Base-by-base conservation (phyloP, 2,888 invertebrate genomes). In the Andrena hattorfiana region DNA sequence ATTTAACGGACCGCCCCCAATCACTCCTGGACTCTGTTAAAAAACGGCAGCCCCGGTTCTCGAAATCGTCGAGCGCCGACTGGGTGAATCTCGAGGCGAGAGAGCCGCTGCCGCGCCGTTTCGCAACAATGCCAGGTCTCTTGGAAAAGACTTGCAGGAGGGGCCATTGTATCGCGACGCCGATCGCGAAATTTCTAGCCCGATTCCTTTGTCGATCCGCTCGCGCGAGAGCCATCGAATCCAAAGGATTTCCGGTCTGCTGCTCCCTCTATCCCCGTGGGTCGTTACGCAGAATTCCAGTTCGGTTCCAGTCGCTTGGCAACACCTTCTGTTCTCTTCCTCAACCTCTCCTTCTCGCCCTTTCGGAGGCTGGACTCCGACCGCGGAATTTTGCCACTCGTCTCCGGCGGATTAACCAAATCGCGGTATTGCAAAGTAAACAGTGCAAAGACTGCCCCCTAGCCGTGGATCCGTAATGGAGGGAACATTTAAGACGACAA, bases 231-330 rank as follows among this genome's bases (percentile, higher is more conserved):
- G 84, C 69, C 77, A 88, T 88, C 88, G 88, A 88, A 87, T 86
- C 77, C 80, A 75, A 88, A 86, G 87, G 86, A 88, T 87, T 87
- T 87, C 87, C 87, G 88, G 87, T 87, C 88, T 76, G 88, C 68
- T 86, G 87, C 54, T 80, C 75, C 76, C 23, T 82, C 80, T 82
- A 86, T 82, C 86, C 80, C 56, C 10, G 71, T 64, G 77, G 77
- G 73, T 78, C 73, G 87, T 87, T 87, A 84, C 86, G 86, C 75
- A 77, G 89, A 88, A 90, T 90, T 91, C 90, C 87, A 86, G 80
- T 87, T 87, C 68, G 90, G 90, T 91, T 91, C 91, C 90, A 89
- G 86, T 87, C 87, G 90, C 89, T 89, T 86, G 85, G 87, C 72
- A 83, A 88, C 85, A 71, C 71, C 72, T 75, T 79, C 60, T 51